Evolutionary conservation across 1,140 invertebrate species (phyloP).

Genomic region (Zelostemma sp.): DNA sequence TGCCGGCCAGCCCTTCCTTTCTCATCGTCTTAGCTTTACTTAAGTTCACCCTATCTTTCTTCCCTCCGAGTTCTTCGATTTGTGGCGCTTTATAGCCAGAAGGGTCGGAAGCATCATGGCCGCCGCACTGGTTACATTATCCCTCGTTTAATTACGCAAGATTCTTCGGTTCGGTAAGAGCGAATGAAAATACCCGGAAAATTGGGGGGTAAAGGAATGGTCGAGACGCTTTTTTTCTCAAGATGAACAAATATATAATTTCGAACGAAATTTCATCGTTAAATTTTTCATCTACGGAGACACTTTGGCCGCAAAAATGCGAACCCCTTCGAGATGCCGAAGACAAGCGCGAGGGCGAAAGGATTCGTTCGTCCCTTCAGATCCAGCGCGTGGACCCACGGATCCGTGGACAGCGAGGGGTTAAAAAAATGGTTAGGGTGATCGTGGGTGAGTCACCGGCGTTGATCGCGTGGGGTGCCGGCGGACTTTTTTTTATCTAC

Average conservation of each 20-base stretch:
- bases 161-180: constrained; percentile 37
- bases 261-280: not conserved
- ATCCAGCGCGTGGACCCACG: constrained; percentile 48
- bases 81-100: constrained; percentile 44
- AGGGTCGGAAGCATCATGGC: constrained; percentile 41
- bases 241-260: not conserved
- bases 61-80: constrained; percentile 38
- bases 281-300: constrained; percentile 33
- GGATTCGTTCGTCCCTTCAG: constrained; percentile 56
- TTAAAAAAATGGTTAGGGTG: constrained; percentile 63
- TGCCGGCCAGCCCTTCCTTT: too few relatives aligned
- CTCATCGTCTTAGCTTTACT: constrained; percentile 26
- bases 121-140: constrained; percentile 40
- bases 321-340: constrained; percentile 36
- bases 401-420: constrained; percentile 57
- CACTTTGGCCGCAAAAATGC: constrained; percentile 39
- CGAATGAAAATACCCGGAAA: constrained; percentile 33
- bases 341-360: constrained; percentile 51
- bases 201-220: constrained; percentile 23
- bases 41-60: constrained; percentile 40
- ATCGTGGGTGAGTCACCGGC: constrained; percentile 61
- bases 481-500: constrained; percentile 67
- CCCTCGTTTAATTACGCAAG: constrained; percentile 43
- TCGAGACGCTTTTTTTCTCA: constrained; percentile 18
- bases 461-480: constrained; percentile 52